Evolutionary conservation across 2,113 vertebrate species (phyloP).

Genomic region (Cyprinodon variegatus): DNA sequence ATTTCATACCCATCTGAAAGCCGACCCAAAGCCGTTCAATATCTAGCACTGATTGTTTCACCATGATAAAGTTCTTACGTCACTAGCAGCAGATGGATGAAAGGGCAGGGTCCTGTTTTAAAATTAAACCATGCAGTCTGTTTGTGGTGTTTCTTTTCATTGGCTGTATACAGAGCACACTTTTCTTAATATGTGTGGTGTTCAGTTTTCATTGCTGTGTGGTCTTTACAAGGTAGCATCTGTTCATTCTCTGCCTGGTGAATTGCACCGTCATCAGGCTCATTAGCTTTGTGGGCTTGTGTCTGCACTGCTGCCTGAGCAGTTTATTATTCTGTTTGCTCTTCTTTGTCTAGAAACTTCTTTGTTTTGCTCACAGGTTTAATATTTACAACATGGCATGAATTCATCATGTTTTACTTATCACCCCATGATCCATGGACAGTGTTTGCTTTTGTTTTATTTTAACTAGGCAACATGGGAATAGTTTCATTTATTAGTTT

Average conservation of each 20-base stretch:
- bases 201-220: conserved; percentile 10
- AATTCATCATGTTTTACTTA: conserved; percentile 35
- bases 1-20: not conserved
- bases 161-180: not conserved
- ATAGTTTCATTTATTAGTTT: conserved; percentile 23
- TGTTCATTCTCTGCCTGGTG: conserved; percentile 21
- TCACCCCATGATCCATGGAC: conserved; percentile 15
- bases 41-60: not conserved
- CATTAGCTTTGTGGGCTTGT: conserved; percentile 65
- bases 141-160: not conserved
- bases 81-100: not conserved
- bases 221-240: conserved; percentile 25
- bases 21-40: not conserved
- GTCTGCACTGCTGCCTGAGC: conserved; percentile 40
- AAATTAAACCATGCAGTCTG: not conserved
- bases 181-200: conserved; percentile 3
- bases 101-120: not conserved
- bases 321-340: conserved; percentile 36
- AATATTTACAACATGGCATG: conserved; percentile 51
- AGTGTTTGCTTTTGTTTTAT: conserved; percentile 18
- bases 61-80: not conserved
- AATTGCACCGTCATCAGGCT: conserved; percentile 32
- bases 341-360: conserved; percentile 31
- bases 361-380: conserved; percentile 29
- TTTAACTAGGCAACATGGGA: conserved; percentile 12